Base-by-base conservation (phyloP, 2,888 invertebrate species). In the Gonocerus acuteangulatus region DNA sequence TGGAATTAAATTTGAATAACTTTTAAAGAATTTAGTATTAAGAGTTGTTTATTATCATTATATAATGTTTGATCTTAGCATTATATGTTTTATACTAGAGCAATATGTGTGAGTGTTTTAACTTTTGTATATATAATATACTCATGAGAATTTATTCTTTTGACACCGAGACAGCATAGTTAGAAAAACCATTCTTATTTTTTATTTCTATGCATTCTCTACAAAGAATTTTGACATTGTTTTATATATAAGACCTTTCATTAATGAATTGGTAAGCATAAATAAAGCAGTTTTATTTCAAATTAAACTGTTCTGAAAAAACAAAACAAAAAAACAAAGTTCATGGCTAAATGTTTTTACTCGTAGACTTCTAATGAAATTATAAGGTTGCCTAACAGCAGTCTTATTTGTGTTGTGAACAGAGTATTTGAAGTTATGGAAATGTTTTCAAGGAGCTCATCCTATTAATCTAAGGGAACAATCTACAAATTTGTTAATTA, bases 1-100 rank as follows among this genome's bases (percentile, higher is more conserved):
- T 39, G 39, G n/a, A 39, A 39, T 52, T 21, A 42, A 52, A 36
- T 52, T 52, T 52, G 39, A 15, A 36, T 52, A 39, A 21, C 36
- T 42, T 39, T 39, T 15, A 36, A 52, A 36, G 32, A 9, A 39
- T n/a, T 21, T 52, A 52, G 39, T 19, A 34, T 22, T 52, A 52
- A 52, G 52, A 52, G 52, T 52, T 52, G 52, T 52, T 39, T 39
- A 34, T 52, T 52, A 52, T 52, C 19, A 34, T 52, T 39, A n/a
- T 34, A 39, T 34, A 36, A 52, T 52, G 52, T 52, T 36, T 52
- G 39, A 52, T 52, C 39, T 16, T 42, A 52, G 42, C 16, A 42
- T 36, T 42, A 15, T 52, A 23, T 42, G 19, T 52, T 52, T 52
- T 7, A n/a, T 51, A 27, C 27, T 11, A 39, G 4, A 39, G 4